Conservation (phyloP, 2,888 invertebrate genomes). For the Nephrotoma appendiculata region DNA sequence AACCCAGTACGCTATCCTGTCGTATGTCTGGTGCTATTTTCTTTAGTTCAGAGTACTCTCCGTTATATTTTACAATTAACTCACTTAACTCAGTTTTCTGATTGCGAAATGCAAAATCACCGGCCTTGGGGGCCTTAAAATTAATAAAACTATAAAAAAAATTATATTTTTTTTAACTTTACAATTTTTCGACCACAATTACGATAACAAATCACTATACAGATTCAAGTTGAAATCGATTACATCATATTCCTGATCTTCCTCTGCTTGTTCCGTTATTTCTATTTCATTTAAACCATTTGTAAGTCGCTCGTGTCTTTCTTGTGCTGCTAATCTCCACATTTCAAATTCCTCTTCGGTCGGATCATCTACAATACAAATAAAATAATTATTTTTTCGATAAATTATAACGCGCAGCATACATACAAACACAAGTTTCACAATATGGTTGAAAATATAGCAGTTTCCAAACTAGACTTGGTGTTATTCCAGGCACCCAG, state of each 20-base stretch:
- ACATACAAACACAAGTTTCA: background rate
- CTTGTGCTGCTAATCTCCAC: background rate
- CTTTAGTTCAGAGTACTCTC: too few species aligned
- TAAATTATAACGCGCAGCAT: background rate
- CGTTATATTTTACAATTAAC: too few species aligned
- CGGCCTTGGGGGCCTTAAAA: too few species aligned
- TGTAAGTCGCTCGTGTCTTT: background rate
- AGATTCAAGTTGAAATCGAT: background rate
- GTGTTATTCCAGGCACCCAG: background rate
- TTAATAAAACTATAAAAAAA: too few species aligned
- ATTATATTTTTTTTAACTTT: too few species aligned
- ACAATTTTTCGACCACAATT: too few species aligned
- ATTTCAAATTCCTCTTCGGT: background rate
- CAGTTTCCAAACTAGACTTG: background rate
- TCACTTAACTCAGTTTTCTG: too few species aligned
- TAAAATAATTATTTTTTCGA: background rate
- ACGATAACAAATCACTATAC: background rate
- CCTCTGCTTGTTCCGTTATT: background rate
- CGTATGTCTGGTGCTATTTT: too few species aligned
- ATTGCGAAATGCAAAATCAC: too few species aligned
- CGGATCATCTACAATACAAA: background rate
- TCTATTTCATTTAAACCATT: background rate
- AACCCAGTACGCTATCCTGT: too few species aligned
- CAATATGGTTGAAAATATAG: background rate
- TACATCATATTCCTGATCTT: background rate